Evolutionary conservation across 2,113 vertebrate species (phyloP).

Genomic region (Australoheros scitulus): DNA sequence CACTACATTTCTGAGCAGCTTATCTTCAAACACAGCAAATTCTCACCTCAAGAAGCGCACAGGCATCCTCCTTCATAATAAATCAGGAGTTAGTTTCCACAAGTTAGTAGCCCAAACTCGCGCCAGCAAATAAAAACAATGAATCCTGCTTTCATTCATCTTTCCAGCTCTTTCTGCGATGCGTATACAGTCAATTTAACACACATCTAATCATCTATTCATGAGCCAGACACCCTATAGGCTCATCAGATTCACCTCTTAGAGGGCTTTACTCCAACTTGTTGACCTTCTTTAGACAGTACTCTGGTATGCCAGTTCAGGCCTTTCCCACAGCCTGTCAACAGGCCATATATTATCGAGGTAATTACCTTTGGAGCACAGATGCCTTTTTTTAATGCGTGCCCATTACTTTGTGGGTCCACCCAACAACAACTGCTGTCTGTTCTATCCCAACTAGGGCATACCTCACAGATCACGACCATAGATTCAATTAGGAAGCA

Average conservation of each 20-base stretch:
- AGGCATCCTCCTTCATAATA: conserved; percentile 31
- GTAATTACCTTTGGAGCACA: conserved; percentile 68
- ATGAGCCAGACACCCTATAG: not conserved
- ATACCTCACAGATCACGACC: conserved; percentile 44
- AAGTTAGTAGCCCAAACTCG: conserved; percentile 37
- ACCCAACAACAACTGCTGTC: conserved; percentile 38
- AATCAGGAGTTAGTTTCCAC: conserved; percentile 40
- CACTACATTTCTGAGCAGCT: conserved; percentile 54
- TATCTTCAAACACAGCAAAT: conserved; percentile 55
- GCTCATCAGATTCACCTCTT: conserved; percentile 19
- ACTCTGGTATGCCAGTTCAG: conserved; percentile 46
- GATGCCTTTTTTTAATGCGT: conserved; percentile 59
- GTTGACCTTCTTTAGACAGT: conserved; percentile 57
- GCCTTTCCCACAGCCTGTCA: conserved; percentile 63
- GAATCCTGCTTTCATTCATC: not conserved
- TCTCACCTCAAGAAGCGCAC: conserved; percentile 45
- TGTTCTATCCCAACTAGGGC: conserved; percentile 40
- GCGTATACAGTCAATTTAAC: not conserved
- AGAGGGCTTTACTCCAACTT: conserved; percentile 48
- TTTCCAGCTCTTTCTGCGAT: not conserved
- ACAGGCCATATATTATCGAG: conserved; percentile 70
- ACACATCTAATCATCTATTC: not conserved
- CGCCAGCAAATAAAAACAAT: conserved; percentile 27
- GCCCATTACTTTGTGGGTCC: conserved; percentile 33
- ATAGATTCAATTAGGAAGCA: conserved; percentile 46